These are phyloP conservation scores for Xylota sylvarum DNA, from an alignment of 2,888 invertebrate genomes.

Conservation along the genomic window DNA sequence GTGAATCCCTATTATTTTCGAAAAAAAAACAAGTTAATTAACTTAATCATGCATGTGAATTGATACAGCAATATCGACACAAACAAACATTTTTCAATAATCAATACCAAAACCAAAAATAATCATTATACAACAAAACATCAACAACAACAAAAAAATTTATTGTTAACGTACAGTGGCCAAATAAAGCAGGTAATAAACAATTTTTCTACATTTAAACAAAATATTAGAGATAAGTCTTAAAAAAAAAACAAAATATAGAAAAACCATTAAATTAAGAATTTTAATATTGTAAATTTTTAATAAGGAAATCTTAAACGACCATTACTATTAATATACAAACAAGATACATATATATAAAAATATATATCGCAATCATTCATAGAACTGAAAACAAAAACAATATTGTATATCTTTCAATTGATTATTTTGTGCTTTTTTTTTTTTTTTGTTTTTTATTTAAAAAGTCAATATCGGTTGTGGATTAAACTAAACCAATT, in stretches of 20 bases:
- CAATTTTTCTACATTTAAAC: constrained; percentile 78
- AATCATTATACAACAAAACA: constrained; percentile 57
- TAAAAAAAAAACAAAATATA: neutral
- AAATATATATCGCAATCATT: constrained; percentile 65
- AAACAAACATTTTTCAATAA: constrained; percentile 57
- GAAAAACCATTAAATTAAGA: constrained; percentile 56
- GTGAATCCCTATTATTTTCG: constrained; percentile 21
- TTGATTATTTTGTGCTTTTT: constrained; percentile 1
- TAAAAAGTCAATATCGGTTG: constrained; percentile 72
- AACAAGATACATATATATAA: constrained; percentile 56
- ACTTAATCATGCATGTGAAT: constrained; percentile 71
- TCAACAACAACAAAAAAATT: constrained; percentile 73
- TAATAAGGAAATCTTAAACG: constrained; percentile 67
- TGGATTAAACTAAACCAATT: constrained; percentile 70
- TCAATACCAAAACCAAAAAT: constrained; percentile 58
- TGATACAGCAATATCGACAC: constrained; percentile 63
- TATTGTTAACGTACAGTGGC: constrained; percentile 80
- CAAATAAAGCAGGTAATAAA: constrained; percentile 81
- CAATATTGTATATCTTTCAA: constrained; percentile 27
- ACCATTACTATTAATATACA: constrained; percentile 75
- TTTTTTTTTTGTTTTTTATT: constrained; percentile 12
- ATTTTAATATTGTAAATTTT: constrained; percentile 73
- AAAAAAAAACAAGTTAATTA: too few species aligned
- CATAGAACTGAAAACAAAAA: constrained; percentile 46
- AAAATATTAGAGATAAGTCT: constrained; percentile 59